A percentile compares a stretch with the other conserved stretches of the same genome.
Evolutionary conservation across 2,113 vertebrate genomes (phyloP).

Genomic region (Probosciger aterrimus): DNA sequence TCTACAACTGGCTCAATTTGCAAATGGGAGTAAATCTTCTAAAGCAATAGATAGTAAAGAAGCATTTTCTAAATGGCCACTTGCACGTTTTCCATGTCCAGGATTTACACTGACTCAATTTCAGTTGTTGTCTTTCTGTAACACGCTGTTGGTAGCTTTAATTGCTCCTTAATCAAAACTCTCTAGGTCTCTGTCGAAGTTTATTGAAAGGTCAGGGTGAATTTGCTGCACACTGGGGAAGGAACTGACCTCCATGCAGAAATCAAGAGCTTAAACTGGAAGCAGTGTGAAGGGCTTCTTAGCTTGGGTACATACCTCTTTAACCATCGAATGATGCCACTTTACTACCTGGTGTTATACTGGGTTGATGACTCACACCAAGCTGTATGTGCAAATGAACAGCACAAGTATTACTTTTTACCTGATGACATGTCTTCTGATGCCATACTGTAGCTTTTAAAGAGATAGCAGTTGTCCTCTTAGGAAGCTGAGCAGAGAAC

Average conservation of each 20-base stretch:
- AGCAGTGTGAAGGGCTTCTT: background rate
- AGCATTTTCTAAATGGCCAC: background rate
- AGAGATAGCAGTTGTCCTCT: background rate
- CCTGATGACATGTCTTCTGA: background rate
- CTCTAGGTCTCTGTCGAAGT: background rate
- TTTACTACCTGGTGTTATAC: accelerated
- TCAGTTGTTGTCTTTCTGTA: background rate
- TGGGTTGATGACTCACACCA: background rate
- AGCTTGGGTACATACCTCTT: background rate
- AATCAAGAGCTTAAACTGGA: background rate
- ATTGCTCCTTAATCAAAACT: background rate
- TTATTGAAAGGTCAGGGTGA: background rate
- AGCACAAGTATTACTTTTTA: background rate
- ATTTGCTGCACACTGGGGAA: background rate
- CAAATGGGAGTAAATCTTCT: background rate
- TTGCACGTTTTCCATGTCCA: background rate
- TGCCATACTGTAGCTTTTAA: background rate
- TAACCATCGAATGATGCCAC: no score
- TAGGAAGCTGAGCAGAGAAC: background rate
- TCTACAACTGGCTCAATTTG: background rate
- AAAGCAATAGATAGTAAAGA: background rate
- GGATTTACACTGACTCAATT: background rate
- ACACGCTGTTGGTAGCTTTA: background rate
- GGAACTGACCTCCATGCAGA: background rate
- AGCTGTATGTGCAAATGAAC: background rate